Base-by-base conservation (phyloP, 2,113 vertebrate genomes). In the Limanda limanda region DNA sequence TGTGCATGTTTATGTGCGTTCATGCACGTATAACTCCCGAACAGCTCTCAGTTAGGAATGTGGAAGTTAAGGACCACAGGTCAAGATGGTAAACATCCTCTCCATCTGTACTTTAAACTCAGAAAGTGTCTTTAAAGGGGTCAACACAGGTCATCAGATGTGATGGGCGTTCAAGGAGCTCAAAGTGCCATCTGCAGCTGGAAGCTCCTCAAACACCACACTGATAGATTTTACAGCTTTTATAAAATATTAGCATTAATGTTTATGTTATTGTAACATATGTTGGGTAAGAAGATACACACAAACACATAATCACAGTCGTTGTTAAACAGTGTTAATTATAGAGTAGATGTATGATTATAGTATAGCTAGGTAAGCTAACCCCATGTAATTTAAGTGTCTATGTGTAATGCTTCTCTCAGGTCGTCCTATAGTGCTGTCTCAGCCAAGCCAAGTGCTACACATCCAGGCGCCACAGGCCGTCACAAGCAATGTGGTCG, bases 341-440 rank as follows among this genome's bases (percentile, higher is more conserved):
- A 82, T 62, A 80, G 40, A 60, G 68, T 75, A 21, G 80, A 59
- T 60, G 25, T 51, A 54, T 76, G 70, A 81, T 82, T 82, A 66
- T 17, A 79, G 78, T 69, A 25, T 31, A 14, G 60, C 47, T 17
- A 51, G 47, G 47, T 51, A 17, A 18, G 18, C 51, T 27, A 4
- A 62, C 25, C 71, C 81, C 55, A 23, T 63, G 51, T 82, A 72
- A 90, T 86, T 79, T 67, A 17, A 78, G 54, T 40, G 42, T 52
- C 15, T 71, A 23, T 68, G n/a, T 62, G 5, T 21, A 74, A 40
- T 82, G 45, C 75, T 45, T 82, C 35, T 83, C 40, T 67, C 86
- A 99, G 97, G 95, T 84, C 94, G 82, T 3, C 90, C 95, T 0
- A 76, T 97, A 73, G 75, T 97, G 91, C 92, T 98, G 45, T 92